Conservation (phyloP, 2,113 vertebrate genomes). For the Eudyptes chrysolophus region DNA sequence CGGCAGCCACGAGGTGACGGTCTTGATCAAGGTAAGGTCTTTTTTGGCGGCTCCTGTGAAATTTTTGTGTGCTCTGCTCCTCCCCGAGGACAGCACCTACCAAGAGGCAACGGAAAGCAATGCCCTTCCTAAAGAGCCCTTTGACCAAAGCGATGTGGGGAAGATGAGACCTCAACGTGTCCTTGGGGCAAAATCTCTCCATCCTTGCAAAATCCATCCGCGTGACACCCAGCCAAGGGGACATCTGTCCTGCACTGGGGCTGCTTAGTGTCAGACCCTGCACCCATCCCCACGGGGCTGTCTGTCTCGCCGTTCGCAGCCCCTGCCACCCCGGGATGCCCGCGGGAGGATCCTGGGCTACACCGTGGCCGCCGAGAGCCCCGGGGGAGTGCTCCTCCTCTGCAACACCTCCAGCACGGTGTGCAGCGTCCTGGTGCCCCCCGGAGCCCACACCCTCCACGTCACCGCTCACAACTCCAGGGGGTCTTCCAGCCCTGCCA, state of each 20-base stretch:
- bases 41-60: fast-evolving
- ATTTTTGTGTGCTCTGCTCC: fast-evolving
- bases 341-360: constrained; percentile 54
- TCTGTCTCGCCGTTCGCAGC: background rate
- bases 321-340: background rate
- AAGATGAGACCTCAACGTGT: fast-evolving
- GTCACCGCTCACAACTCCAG: constrained; percentile 59
- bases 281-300: fast-evolving
- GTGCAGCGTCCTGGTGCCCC: background rate
- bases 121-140: background rate
- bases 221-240: fast-evolving
- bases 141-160: fast-evolving
- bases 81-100: background rate
- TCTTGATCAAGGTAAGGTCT: constrained; percentile 57
- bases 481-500: constrained; percentile 35
- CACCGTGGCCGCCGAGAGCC: background rate
- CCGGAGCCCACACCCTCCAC: background rate
- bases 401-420: background rate
- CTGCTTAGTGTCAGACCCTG: fast-evolving
- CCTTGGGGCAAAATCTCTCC: background rate
- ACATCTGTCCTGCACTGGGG: fast-evolving
- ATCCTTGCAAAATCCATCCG: fast-evolving
- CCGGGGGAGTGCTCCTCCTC: background rate
- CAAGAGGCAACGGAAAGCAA: background rate
- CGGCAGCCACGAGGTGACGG: constrained; percentile 52